Conservation (phyloP, 2,797 vertebrate species). For the Darevskia nairensis region DNA sequence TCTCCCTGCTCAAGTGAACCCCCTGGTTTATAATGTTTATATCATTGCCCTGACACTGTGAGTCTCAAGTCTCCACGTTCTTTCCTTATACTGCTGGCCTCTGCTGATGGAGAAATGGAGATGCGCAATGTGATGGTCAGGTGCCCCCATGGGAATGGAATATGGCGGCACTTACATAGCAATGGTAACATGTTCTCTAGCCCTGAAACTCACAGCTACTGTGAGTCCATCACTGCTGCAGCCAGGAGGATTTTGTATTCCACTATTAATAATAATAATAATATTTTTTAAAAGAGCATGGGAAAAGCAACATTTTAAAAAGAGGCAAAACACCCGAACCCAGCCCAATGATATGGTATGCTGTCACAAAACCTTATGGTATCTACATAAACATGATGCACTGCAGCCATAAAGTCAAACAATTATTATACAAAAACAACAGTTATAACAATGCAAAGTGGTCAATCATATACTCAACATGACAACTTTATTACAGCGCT, state of each 20-base stretch:
- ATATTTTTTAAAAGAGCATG: not conserved
- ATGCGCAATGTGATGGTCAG: not conserved
- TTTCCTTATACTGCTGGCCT: not conserved
- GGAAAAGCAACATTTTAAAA: not conserved
- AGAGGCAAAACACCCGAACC: not conserved
- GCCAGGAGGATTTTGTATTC: not conserved
- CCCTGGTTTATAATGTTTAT: not conserved
- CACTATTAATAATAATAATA: not conserved
- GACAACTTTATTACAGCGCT: constrained; percentile 68
- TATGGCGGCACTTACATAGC: not conserved
- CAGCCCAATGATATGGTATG: constrained; percentile 53
- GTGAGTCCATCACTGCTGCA: constrained; percentile 18
- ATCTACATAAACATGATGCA: constrained; percentile 68
- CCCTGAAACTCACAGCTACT: not conserved
- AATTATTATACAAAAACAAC: constrained; percentile 67
- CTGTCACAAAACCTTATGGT: constrained; percentile 63
- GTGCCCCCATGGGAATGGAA: not conserved
- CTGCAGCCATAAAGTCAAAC: constrained; percentile 64
- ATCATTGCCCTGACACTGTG: not conserved
- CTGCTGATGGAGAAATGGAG: not conserved
- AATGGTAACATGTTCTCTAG: not conserved
- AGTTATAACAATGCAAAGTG: constrained; percentile 68
- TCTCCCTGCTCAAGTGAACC: too few relatives aligned
- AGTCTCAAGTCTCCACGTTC: not conserved
- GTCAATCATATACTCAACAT: constrained; percentile 63